These are phyloP conservation scores for Elegia similella DNA, from an alignment of 2,888 invertebrate species.

Conservation along the genomic window DNA sequence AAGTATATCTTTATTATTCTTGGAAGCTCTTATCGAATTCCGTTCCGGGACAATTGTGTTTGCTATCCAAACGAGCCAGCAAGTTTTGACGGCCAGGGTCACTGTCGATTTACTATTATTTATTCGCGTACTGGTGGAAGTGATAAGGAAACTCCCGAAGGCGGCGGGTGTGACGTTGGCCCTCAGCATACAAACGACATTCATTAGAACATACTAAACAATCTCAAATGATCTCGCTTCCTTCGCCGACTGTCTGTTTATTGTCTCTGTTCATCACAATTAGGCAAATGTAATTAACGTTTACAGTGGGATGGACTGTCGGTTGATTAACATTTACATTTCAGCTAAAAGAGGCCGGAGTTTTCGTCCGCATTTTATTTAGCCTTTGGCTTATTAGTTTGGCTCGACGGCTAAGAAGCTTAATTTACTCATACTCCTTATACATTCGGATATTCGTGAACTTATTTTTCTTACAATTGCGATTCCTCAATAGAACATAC, in stretches of 20 bases:
- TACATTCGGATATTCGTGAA: neutral
- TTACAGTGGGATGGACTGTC: constrained; percentile 9
- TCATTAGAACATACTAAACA: constrained; percentile 20
- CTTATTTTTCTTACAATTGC: neutral
- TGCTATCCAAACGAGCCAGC: constrained; percentile 2
- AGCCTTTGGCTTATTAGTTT: neutral
- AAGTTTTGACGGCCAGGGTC: constrained; percentile 9
- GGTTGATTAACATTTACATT: constrained; percentile 16
- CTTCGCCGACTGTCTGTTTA: constrained; percentile 16
- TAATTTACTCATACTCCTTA: neutral
- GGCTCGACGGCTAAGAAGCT: neutral
- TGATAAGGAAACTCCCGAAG: constrained; percentile 6
- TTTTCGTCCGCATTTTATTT: neutral
- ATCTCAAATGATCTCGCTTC: constrained; percentile 18
- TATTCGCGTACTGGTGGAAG: neutral
- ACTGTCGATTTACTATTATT: constrained; percentile 3
- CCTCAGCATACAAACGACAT: constrained; percentile 21
- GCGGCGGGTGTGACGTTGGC: neutral
- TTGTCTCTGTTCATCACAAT: constrained; percentile 24
- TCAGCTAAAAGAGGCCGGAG: neutral
- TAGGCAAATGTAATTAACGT: constrained; percentile 18
- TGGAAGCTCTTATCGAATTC: neutral
- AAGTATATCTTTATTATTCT: neutral
- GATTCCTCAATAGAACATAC: constrained; percentile 14
- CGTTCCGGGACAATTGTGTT: constrained; percentile 3